Evolutionary conservation across 2,113 vertebrate genomes (phyloP), one percentile per base, ranked within the genome.

Genomic region (Mesocricetus auratus): DNA sequence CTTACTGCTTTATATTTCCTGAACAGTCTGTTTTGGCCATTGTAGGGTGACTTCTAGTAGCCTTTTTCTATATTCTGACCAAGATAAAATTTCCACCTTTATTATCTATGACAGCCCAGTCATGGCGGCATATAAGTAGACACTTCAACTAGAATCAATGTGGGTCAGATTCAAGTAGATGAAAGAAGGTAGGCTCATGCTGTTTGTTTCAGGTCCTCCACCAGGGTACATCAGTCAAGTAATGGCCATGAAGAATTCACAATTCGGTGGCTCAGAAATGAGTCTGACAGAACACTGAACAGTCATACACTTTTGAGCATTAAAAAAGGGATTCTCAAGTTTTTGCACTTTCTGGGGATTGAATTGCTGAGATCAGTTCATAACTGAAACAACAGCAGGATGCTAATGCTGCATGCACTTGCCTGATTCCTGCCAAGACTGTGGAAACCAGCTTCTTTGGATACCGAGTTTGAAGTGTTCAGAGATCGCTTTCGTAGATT

Each of bases 1-100:
- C 64, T 81, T 82, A 81, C 81, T 86, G 26, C 53, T 74, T 82
- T 90, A 62, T 75, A 77, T 53, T 78, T 87, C 81, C 86, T 93
- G 16, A 92, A 82, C 90, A 82, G 91, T 4, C 31, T 74, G 3
- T 62, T 66, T 86, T 74, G 69, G 2, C 53, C 11, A 16, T 75
- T 75, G 62, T 42, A 7, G 77, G 45, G 12, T 87, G 21, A 86
- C 69, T 6, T 75, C 56, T 2, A 50, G 47, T 39, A 75, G 8
- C 19, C 22, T 33, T 45, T 94, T 91, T 47, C n/a, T 77, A 4
- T 86, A 50, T 81, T 33, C 50, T 93, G 17, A 39, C 22, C 17
- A 19, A 33, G 17, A 5, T 89, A 73, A 96, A 89, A 62, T 89
- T 45, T 29, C 17, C 36, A 42, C 10, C 16, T 0, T 42, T 53